Evolutionary conservation across 2,797 vertebrate species (phyloP).

Genomic region (Eulemur mongoz): DNA sequence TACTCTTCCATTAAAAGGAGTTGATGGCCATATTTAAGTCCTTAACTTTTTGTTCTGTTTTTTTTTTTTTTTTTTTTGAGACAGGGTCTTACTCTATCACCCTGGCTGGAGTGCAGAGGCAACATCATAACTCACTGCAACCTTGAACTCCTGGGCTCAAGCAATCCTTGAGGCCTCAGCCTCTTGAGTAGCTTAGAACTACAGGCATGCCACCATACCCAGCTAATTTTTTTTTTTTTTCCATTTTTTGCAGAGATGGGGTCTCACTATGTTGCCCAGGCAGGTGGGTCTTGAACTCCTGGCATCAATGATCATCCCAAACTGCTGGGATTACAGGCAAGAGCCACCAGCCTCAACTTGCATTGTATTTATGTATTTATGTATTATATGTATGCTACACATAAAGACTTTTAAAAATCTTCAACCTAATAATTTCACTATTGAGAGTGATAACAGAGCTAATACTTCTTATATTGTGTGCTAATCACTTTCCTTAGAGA

Average conservation of each 20-base stretch:
- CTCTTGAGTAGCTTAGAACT: background rate
- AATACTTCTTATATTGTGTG: background rate
- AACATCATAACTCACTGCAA: background rate
- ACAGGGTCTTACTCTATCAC: background rate
- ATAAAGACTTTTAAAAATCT: constrained; percentile 17
- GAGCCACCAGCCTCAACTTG: background rate
- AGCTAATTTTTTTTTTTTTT: background rate
- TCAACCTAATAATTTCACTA: constrained; percentile 4
- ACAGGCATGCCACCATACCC: background rate
- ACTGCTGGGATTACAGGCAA: background rate
- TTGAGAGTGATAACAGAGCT: background rate
- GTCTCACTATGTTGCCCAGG: background rate
- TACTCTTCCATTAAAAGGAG: background rate
- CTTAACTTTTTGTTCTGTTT: background rate
- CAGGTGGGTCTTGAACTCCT: no score
- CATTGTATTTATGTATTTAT: background rate
- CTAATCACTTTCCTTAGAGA: constrained; percentile 10
- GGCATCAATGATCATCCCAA: background rate
- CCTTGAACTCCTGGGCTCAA: background rate
- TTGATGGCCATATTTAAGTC: background rate
- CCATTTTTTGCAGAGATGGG: background rate
- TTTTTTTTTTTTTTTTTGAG: no score
- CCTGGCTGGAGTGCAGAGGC: background rate
- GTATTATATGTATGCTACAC: background rate
- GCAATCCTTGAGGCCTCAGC: background rate